A percentile compares a stretch with the other conserved stretches of the same genome.
Evolutionary conservation across 2,113 vertebrate species (phyloP).

Genomic region (Oreotrochilus melanogaster): DNA sequence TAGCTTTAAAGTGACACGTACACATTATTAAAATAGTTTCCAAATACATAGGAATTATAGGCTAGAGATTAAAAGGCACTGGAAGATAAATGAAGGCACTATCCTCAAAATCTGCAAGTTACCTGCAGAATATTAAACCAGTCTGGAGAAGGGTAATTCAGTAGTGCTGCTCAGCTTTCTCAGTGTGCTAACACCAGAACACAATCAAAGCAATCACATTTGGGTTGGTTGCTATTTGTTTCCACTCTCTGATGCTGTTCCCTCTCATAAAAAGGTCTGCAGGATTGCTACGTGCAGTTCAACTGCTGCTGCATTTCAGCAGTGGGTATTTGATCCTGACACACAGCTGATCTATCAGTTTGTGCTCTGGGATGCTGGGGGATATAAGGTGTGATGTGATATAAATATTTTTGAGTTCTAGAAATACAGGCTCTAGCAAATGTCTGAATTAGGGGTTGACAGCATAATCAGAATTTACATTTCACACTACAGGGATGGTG

Average conservation of each 20-base stretch:
- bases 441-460: conserved; percentile 2
- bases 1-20: not conserved
- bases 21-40: not conserved
- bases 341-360: not conserved
- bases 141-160: fast-evolving
- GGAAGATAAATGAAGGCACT: not conserved
- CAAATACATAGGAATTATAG: not conserved
- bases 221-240: not conserved
- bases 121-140: not conserved
- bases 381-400: not conserved
- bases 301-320: not conserved
- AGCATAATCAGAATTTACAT: not conserved
- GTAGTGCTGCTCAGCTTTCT: not conserved
- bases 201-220: not conserved
- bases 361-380: not conserved
- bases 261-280: not conserved
- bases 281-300: not conserved
- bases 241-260: not conserved
- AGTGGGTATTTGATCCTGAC: not conserved
- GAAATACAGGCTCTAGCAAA: not conserved
- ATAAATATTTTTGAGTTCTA: conserved; percentile 34
- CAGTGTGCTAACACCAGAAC: not conserved
- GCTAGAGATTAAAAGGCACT: not conserved
- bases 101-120: not conserved
- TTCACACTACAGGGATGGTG: not conserved